Evolutionary conservation across 2,888 invertebrate species (phyloP), one percentile per base, ranked within the genome.

Genomic region (Proisotoma minuta): DNA sequence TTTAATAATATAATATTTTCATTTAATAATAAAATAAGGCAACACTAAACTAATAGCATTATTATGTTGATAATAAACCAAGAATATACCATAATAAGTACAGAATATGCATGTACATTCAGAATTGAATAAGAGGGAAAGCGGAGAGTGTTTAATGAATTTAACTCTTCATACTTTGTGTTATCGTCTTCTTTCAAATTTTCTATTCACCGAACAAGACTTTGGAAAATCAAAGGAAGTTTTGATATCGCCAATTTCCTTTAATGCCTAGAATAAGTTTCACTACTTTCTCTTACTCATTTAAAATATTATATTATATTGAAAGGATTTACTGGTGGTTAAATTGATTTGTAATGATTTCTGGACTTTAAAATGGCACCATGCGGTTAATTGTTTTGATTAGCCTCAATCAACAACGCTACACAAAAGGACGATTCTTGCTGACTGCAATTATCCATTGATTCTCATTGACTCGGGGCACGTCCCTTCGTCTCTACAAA

Each of bases 201-300:
- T n/a, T n/a, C n/a, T n/a, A n/a, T n/a, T n/a, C n/a, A n/a, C n/a
- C n/a, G n/a, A n/a, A n/a, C n/a, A n/a, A n/a, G n/a, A n/a, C n/a
- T n/a, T n/a, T n/a, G n/a, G 43, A n/a, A 54, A 54, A 34, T 54
- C 53, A 28, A 10, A 29, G 39, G 53, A 54, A 54, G 29, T 10
- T 54, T 54, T 39, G 34, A 20, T 3, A 54, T 4, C 39, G 34
- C 29, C 22, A 54, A 54, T 54, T 54, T 54, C 53, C 53, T 54
- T 12, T 29, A 39, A 54, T 24, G 39, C 15, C 34, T 10, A 34
- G 34, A 34, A 8, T 34, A 8, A 15, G 8, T 34, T 34, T 34
- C 34, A 8, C 34, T 34, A 10, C 34, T 34, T 10, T 15, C 34
- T n/a, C n/a, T n/a, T n/a, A n/a, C n/a, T n/a, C n/a, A n/a, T n/a